Base-by-base conservation (phyloP, 2,888 invertebrate genomes). In the Tridacna crocea region DNA sequence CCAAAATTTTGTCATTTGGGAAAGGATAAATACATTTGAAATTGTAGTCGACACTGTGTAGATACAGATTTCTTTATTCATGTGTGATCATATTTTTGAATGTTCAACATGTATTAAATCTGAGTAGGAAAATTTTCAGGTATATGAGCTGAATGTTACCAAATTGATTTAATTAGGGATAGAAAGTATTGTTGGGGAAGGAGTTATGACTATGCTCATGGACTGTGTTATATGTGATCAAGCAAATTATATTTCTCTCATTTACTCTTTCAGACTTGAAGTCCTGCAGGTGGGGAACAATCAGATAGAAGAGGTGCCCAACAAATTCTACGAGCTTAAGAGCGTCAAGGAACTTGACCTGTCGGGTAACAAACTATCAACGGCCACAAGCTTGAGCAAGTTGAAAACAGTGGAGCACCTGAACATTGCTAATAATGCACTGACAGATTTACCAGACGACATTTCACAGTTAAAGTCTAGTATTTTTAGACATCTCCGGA, bases 241-340 rank as follows among this genome's bases (percentile, higher is more conserved):
- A 36, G 36, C 2, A 36, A 36, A 4, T 36, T 55, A 10, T 19
- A 2, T 55, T 55, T 17, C 10, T 55, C 10, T 17, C 22, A n/a
- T n/a, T n/a, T n/a, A 63, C 24, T 24, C 22, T 46, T 68, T 47
- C 79, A 89, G 90, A 27, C 79, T 93, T 26, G 90, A 92, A 73
- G 87, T 87, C 11, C 73, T 94, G 19, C 88, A 91, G 19, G 75
- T 92, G 15, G 85, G 85, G 19, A 85, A 89, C 82, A 94, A 94
- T 82, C 83, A 90, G 60, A 84, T 94, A 10, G 88, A 90, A 58
- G 82, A 84, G 19, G 85, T 94, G 0, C 94, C 94, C 6, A 79
- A 84, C 10, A 88, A 92, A 65, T 92, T 94, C 78, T 88, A 90
- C 36, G 90, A 91, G 66, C 87, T 93, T 24, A 90, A 90, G 58